Conservation (phyloP, 2,797 vertebrate genomes). For the Myotis myotis region DNA sequence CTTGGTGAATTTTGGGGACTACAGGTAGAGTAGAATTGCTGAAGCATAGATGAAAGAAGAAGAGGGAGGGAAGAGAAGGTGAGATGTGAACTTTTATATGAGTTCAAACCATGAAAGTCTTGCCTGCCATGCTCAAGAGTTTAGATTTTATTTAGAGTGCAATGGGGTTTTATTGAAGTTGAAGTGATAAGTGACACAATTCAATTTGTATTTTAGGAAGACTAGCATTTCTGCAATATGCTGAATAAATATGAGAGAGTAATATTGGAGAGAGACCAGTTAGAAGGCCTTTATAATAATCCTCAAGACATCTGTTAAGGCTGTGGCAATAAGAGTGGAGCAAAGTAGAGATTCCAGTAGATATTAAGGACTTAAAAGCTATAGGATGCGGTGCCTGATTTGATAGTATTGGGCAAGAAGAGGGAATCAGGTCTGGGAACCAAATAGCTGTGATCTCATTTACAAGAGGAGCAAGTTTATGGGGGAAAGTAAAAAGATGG, state of each 20-base stretch:
- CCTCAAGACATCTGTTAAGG: background rate
- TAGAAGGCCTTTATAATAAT: background rate
- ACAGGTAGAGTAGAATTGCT: background rate
- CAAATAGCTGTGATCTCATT: background rate
- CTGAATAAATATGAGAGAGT: background rate
- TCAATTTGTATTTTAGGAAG: background rate
- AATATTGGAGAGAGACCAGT: background rate
- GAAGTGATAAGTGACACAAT: background rate
- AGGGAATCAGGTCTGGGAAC: background rate
- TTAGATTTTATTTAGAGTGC: background rate
- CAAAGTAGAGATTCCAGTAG: background rate
- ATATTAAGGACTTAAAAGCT: background rate
- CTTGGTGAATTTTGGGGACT: background rate
- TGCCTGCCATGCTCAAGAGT: background rate
- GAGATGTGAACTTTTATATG: background rate
- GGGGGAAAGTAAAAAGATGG: background rate
- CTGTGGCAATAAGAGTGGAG: background rate
- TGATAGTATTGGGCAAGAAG: background rate
- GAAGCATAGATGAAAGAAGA: background rate
- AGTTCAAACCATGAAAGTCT: background rate
- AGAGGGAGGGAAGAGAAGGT: background rate
- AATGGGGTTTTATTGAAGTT: background rate
- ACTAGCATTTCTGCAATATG: background rate
- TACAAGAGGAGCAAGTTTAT: background rate
- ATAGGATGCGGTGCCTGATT: background rate